Evolutionary conservation across 2,888 invertebrate genomes (phyloP).

Genomic region (Magallana nippona): DNA sequence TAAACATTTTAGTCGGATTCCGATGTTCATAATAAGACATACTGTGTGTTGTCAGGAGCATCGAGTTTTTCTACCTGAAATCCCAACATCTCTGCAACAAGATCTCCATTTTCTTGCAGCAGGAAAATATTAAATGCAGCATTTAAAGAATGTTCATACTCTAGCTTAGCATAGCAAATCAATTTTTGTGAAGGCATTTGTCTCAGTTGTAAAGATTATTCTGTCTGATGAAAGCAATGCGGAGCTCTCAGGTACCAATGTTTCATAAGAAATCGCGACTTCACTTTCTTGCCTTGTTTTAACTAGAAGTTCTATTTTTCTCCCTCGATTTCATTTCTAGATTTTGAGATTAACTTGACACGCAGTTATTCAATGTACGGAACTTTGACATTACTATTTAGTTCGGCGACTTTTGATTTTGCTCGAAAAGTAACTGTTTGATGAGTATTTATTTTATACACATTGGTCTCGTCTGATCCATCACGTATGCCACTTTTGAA

Average conservation of each 20-base stretch:
- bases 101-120: constrained; percentile 7
- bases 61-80: constrained; percentile 21
- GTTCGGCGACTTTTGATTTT: no score
- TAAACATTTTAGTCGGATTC: neutral
- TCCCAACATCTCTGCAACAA: constrained; percentile 39
- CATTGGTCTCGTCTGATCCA: no score
- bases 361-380: no score
- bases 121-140: constrained; percentile 11
- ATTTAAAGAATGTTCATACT: neutral
- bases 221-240: neutral
- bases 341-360: no score
- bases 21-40: neutral
- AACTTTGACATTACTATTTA: no score
- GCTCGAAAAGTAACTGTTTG: no score
- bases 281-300: neutral
- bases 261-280: neutral
- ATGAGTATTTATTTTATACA: no score
- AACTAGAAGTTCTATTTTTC: no score
- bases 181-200: neutral
- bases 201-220: neutral
- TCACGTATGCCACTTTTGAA: no score
- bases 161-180: constrained; percentile 34
- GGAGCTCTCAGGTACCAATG: neutral
- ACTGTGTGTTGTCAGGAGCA: neutral
- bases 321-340: no score